phyloP scores from a whole-genome alignment of 2,113 vertebrate species.

The Malurus cyaneus region DNA sequence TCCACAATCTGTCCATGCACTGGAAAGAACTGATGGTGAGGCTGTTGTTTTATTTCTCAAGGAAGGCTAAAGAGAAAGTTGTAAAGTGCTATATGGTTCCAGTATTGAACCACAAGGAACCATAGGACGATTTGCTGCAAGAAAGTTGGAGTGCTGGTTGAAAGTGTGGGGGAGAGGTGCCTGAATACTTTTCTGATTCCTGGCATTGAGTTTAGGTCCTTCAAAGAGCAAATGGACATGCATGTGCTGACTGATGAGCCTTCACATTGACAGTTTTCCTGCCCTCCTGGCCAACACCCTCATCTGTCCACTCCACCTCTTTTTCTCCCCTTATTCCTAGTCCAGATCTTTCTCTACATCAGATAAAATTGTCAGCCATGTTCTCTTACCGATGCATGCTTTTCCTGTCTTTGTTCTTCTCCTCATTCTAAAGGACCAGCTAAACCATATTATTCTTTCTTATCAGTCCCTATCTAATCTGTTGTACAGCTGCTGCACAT shows the following conservation, averaged over 20 bases:
- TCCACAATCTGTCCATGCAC: neutral
- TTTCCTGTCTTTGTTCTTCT: neutral
- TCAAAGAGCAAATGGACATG: neutral
- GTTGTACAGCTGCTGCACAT: neutral
- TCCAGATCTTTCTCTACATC: neutral
- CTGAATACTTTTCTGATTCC: neutral
- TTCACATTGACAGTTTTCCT: neutral
- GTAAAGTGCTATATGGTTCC: neutral
- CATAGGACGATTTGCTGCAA: neutral
- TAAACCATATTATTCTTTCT: neutral
- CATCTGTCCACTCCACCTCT: neutral
- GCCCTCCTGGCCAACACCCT: fast-evolving
- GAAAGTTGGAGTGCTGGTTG: neutral
- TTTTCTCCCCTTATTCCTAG: neutral
- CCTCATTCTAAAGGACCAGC: neutral
- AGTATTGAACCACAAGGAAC: neutral
- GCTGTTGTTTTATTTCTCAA: neutral
- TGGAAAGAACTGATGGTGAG: neutral
- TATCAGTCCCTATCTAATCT: neutral
- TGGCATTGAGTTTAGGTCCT: neutral
- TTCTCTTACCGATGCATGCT: neutral
- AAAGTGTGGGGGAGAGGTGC: neutral
- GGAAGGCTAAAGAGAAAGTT: neutral
- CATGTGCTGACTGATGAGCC: neutral
- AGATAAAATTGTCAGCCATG: neutral